Evolutionary conservation across 2,888 invertebrate species (phyloP).

Genomic region (Drosophila borborema): DNA sequence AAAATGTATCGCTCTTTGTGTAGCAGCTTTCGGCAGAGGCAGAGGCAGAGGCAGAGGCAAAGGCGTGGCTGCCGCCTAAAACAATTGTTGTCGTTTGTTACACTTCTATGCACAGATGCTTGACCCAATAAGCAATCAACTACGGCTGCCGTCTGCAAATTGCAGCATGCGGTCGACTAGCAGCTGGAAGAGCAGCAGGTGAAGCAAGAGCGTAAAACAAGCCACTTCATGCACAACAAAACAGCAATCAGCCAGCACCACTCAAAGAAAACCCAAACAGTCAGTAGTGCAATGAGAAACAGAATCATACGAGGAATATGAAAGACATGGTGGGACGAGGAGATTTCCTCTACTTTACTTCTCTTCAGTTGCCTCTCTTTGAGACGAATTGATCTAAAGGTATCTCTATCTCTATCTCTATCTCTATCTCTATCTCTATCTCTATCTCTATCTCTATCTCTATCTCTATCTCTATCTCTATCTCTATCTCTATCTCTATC

Average conservation of each 20-base stretch:
- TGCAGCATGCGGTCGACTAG: constrained; percentile 4
- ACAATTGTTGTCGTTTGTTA: constrained; percentile 71
- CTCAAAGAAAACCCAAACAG: constrained; percentile 19
- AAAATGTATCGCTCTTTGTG: constrained; percentile 17
- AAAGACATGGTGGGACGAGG: not conserved
- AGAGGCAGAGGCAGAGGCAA: constrained; percentile 10
- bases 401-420: too few species aligned
- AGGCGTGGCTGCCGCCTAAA: constrained; percentile 45
- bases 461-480: not conserved
- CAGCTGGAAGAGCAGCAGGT: not conserved
- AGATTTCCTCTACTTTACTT: not conserved
- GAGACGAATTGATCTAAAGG: too few species aligned
- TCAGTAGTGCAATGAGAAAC: not conserved
- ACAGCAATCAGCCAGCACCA: constrained; percentile 42
- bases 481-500: too few species aligned
- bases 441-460: not conserved
- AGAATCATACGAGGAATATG: not conserved
- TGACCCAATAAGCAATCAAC: constrained; percentile 72
- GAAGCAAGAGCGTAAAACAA: constrained; percentile 34
- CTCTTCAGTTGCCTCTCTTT: too few species aligned
- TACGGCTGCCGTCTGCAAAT: constrained; percentile 22
- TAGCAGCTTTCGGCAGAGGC: not conserved
- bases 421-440: too few species aligned
- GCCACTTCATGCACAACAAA: constrained; percentile 57
- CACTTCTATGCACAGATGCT: constrained; percentile 55